These are phyloP conservation scores for Agonopterix subpropinquella DNA, from an alignment of 2,888 invertebrate species.

Conservation along the genomic window DNA sequence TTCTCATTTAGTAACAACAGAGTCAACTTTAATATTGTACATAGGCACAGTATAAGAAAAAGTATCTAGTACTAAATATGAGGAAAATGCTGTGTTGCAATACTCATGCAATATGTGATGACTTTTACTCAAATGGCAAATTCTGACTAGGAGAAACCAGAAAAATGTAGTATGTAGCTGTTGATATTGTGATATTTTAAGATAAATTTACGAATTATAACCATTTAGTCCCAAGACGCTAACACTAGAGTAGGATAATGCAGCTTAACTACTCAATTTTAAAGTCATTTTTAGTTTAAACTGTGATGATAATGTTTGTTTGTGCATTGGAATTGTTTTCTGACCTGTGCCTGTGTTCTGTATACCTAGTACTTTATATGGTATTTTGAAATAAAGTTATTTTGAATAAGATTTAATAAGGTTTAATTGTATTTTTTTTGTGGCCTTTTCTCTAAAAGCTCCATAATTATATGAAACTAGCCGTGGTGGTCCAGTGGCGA, in stretches of 20 bases:
- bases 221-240: constrained; percentile 40
- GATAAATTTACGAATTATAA: constrained; percentile 33
- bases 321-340: constrained; percentile 60
- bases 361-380: constrained; percentile 38
- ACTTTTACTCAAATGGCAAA: too few species aligned
- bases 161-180: constrained; percentile 39
- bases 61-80: too few species aligned
- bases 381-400: constrained; percentile 64
- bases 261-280: constrained; percentile 38
- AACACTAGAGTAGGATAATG: constrained; percentile 29
- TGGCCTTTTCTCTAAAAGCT: too few species aligned
- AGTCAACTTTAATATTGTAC: too few species aligned
- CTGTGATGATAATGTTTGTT: constrained; percentile 57
- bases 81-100: too few species aligned
- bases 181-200: constrained; percentile 72
- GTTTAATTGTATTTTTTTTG: too few species aligned
- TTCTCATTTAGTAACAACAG: too few species aligned
- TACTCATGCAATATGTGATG: too few species aligned
- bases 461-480: too few species aligned
- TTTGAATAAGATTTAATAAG: constrained; percentile 52
- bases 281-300: constrained; percentile 43
- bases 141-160: too few species aligned
- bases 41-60: too few species aligned
- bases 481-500: too few species aligned
- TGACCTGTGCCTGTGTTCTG: constrained; percentile 49